Evolutionary conservation across 2,113 vertebrate genomes (phyloP).

Genomic region (Oxyura jamaicensis): DNA sequence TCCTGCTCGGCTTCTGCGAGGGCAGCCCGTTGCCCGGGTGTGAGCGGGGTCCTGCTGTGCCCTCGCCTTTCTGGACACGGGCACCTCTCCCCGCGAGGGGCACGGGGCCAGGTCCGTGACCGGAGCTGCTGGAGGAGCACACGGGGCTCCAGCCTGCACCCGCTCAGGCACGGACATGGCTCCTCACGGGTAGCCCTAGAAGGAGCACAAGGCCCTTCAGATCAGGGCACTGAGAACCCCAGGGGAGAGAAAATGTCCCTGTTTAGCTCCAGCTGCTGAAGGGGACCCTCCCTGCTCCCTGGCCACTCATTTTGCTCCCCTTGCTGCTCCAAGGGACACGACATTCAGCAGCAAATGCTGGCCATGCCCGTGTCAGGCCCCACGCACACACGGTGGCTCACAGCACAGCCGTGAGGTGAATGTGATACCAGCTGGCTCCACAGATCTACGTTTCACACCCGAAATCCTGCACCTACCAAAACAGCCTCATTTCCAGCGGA

Average conservation of each 20-base stretch:
- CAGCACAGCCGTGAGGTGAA: neutral
- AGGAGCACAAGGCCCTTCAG: neutral
- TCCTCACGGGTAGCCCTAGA: rapidly evolving
- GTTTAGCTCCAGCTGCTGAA: neutral
- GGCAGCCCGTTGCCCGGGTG: neutral
- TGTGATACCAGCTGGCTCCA: neutral
- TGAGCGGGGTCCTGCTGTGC: rapidly evolving
- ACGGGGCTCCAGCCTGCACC: neutral
- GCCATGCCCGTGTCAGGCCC: no score
- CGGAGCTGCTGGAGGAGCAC: no score
- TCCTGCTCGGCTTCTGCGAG: neutral
- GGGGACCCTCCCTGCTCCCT: no score
- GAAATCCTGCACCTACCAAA: neutral
- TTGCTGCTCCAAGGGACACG: neutral
- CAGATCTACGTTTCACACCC: neutral
- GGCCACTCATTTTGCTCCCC: neutral
- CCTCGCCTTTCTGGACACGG: neutral
- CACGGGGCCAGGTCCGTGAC: neutral
- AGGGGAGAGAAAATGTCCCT: neutral
- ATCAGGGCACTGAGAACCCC: neutral
- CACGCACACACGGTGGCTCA: neutral
- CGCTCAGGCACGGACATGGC: neutral
- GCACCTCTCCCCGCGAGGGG: neutral
- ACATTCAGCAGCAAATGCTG: neutral
- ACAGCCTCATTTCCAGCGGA: neutral